These are phyloP conservation scores for Scaptomyza montana DNA, from an alignment of 1,140 invertebrate genomes.

Conservation along the genomic window DNA sequence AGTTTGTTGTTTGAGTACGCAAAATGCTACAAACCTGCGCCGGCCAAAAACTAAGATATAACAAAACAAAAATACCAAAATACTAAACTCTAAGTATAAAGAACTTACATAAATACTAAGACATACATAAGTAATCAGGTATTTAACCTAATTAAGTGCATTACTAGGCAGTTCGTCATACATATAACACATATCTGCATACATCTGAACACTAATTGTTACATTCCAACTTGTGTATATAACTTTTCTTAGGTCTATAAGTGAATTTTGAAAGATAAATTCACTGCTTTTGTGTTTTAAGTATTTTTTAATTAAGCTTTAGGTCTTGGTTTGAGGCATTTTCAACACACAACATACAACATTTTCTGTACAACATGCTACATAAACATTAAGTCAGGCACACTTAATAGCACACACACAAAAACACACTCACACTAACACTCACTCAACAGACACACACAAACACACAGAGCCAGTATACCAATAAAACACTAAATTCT, in stretches of 20 bases:
- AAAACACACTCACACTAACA: slow-evolving; percentile 30
- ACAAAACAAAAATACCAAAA: slow-evolving; percentile 22
- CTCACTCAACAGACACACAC: slow-evolving; percentile 35
- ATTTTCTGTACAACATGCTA: slow-evolving; percentile 17
- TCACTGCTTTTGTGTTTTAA: slow-evolving; percentile 8
- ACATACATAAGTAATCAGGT: slow-evolving; percentile 62
- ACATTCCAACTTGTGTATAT: slow-evolving; percentile 2
- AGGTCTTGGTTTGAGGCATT: slow-evolving; percentile 47
- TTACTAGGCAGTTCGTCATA: slow-evolving; percentile 12
- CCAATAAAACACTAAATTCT: slow-evolving; percentile 51
- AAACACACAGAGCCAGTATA: slow-evolving; percentile 40
- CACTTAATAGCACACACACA: slow-evolving; percentile 45
- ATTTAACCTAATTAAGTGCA: slow-evolving; percentile 67
- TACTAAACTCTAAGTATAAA: slow-evolving; percentile 76
- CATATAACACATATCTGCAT: neutral
- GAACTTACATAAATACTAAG: slow-evolving; percentile 51
- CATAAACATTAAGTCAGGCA: slow-evolving; percentile 60
- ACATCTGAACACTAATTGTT: slow-evolving; percentile 8
- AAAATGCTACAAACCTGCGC: slow-evolving; percentile 80
- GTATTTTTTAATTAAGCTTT: slow-evolving; percentile 36
- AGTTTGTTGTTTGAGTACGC: slow-evolving; percentile 79
- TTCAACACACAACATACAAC: neutral
- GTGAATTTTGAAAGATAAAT: neutral
- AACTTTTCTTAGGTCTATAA: slow-evolving; percentile 12
- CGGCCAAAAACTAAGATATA: slow-evolving; percentile 56